Evolutionary conservation across 2,113 vertebrate genomes (phyloP).

Genomic region (Dromas ardeola): DNA sequence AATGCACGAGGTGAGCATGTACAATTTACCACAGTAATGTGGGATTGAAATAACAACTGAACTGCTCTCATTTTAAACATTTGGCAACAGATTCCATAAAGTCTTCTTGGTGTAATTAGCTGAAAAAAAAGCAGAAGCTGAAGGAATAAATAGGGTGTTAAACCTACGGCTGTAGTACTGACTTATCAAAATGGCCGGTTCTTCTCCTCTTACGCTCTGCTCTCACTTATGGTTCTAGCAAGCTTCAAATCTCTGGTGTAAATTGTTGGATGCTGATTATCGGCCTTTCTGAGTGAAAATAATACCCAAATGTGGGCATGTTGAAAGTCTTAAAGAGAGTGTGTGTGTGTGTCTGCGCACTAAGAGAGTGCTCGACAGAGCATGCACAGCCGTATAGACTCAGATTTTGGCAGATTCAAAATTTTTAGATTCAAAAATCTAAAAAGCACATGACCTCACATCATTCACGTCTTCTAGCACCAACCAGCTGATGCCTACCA

Average conservation of each 20-base stretch:
- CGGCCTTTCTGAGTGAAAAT: background rate
- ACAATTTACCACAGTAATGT: constrained; percentile 38
- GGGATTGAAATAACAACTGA: background rate
- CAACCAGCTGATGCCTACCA: background rate
- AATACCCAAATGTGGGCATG: background rate
- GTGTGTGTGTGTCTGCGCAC: background rate
- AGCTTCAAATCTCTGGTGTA: background rate
- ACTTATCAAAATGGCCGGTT: background rate
- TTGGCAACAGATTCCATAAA: background rate
- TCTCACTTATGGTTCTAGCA: background rate
- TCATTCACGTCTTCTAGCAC: background rate
- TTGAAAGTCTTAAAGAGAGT: background rate
- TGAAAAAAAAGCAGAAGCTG: background rate
- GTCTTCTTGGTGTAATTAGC: background rate
- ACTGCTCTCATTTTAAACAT: background rate
- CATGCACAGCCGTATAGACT: background rate
- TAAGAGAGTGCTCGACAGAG: background rate
- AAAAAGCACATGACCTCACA: background rate
- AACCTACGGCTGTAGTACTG: background rate
- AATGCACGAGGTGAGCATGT: background rate
- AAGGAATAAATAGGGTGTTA: background rate
- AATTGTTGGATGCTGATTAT: background rate
- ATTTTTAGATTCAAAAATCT: background rate
- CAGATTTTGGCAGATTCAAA: background rate
- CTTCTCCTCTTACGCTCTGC: background rate